Evolutionary conservation across 1,140 invertebrate species (phyloP), one percentile per base, ranked within the genome.

Genomic region (Drosophila kepulauana): DNA sequence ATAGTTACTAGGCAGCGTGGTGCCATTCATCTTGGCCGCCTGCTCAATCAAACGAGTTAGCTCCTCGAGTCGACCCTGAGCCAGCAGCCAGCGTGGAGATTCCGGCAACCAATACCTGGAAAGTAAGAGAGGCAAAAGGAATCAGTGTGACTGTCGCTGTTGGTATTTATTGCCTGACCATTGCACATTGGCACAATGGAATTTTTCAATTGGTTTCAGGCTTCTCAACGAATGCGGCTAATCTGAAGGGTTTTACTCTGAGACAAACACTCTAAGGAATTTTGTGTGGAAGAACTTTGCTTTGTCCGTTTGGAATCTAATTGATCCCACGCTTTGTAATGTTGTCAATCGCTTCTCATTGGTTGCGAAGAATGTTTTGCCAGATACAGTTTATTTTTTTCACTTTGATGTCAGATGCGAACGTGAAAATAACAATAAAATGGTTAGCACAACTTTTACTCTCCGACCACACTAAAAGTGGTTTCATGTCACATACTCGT

Each of bases 11-110:
- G 95, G 94, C 41, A 95, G 86, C 41, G 93, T 92, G 56, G 93
- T 93, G 56, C 94, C 93, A 82, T 96, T 96, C 68, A 94, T 94
- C 45, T 92, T 93, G 0, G 96, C 96, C 2, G 96, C 96, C 77
- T 94, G 94, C 82, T 95, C 92, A 56, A 98, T 91, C 59, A 97
- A 95, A 30, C 85, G 87, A 79, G 95, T 94, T 0, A 96, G 95
- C 93, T 96, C 95, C 61, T 95, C 94, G 3, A 94, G 94, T 77
- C 94, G 94, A n/a, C 96, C 96, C 85, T 96, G 94, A 3, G 96
- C 95, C 11, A 97, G 91, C 11, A 98, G 92, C 97, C 97, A 98
- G 75, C 97, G 94, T n/a, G 97, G 96, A 1, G 97, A 97, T 94
- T 97, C 97, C 1, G 97, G 97, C 43, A 98, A 91, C 45, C 97